A percentile compares a stretch with the other conserved stretches of the same genome.
phyloP scores from a whole-genome alignment of 2,113 vertebrate species.

The Pachycephala philippinensis region DNA sequence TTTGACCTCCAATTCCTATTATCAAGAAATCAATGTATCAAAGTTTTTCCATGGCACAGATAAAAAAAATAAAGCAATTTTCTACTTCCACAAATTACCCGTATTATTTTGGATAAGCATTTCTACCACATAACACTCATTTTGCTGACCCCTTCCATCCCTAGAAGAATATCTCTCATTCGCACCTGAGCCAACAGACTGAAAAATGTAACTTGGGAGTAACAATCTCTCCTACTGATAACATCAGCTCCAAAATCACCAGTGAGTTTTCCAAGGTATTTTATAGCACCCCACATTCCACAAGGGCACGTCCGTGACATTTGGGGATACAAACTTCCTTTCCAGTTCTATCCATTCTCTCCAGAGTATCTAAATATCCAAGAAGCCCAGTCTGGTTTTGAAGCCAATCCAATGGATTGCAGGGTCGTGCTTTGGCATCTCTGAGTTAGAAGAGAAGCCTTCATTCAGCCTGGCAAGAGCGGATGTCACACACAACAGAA shows the following conservation, averaged over 20 bases:
- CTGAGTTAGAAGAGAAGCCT: background rate
- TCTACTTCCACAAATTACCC: background rate
- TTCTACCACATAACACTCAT: background rate
- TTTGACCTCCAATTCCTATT: background rate
- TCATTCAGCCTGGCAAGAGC: background rate
- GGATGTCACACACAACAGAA: background rate
- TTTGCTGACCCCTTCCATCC: background rate
- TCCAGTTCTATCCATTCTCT: background rate
- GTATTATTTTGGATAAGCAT: background rate
- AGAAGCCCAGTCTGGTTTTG: background rate
- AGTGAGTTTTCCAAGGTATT: background rate
- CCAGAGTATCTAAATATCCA: background rate
- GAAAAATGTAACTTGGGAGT: background rate
- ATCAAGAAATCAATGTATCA: background rate
- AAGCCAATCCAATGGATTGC: background rate
- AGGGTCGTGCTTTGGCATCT: background rate
- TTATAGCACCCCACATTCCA: background rate
- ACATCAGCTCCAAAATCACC: background rate
- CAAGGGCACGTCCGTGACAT: background rate
- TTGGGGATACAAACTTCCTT: background rate
- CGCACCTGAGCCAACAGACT: background rate
- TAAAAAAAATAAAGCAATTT: background rate
- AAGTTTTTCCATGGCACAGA: background rate
- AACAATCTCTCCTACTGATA: background rate
- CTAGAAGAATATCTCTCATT: background rate